Conservation (phyloP, 2,888 invertebrate species). For the Drosophila merina region DNA sequence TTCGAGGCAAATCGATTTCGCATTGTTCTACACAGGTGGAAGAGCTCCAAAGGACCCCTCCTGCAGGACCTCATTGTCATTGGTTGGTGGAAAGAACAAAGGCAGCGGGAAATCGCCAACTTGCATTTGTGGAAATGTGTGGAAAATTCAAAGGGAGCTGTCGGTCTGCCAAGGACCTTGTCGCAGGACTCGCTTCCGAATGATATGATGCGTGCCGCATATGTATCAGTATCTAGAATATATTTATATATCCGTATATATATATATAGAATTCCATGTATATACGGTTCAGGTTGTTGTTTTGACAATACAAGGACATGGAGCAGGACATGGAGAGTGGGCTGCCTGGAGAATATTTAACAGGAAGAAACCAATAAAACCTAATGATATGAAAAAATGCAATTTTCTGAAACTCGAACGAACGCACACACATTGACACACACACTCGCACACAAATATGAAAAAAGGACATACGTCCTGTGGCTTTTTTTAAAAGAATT, state of each 20-base stretch:
- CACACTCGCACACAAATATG: conserved; percentile 20
- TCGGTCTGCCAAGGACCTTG: conserved; percentile 65
- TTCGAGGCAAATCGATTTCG: conserved; percentile 17
- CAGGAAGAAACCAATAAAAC: conserved; percentile 83
- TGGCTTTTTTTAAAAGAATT: conserved; percentile 12
- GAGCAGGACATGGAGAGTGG: conserved; percentile 18
- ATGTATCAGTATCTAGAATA: conserved; percentile 6
- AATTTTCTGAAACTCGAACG: conserved; percentile 77
- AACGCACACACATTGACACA: conserved; percentile 39
- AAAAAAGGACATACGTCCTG: conserved; percentile 17
- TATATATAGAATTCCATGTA: conserved; percentile 4
- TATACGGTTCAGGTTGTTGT: conserved; percentile 55
- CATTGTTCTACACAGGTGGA: conserved; percentile 17
- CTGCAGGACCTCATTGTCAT: conserved; percentile 1
- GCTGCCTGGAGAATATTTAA: conserved; percentile 66
- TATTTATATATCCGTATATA: background rate
- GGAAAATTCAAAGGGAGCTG: conserved; percentile 24
- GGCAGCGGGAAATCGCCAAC: conserved; percentile 72
- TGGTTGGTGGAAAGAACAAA: conserved; percentile 55
- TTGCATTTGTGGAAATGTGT: conserved; percentile 62
- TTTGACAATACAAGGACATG: conserved; percentile 58
- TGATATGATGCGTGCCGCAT: conserved; percentile 69
- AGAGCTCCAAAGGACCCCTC: background rate
- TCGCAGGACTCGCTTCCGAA: conserved; percentile 60
- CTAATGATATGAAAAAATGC: conserved; percentile 83